A percentile compares a stretch with the other conserved stretches of the same genome.
Conservation (phyloP, 2,113 vertebrate species). For the Lagopus leucura region DNA sequence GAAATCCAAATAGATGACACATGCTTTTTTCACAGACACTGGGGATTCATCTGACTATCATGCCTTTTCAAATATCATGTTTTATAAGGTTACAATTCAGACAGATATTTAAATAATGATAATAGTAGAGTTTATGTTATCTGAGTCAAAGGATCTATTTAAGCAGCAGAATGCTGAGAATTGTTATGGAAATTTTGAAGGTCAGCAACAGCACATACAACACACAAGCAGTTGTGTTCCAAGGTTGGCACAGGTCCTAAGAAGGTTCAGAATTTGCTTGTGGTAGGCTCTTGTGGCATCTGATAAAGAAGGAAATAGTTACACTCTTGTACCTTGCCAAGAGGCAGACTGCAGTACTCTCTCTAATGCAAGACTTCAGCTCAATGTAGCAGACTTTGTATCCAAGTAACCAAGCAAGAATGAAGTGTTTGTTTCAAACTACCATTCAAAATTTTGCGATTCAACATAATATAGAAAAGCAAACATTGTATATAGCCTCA, state of each 20-base stretch:
- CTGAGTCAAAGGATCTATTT: not conserved
- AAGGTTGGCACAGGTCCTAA: not conserved
- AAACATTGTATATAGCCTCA: not conserved
- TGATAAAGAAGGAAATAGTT: not conserved
- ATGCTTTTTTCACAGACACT: too few relatives aligned
- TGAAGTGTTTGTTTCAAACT: not conserved
- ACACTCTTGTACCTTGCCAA: not conserved
- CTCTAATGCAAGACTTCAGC: not conserved
- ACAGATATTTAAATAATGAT: not conserved
- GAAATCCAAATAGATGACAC: too few relatives aligned
- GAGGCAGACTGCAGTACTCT: not conserved
- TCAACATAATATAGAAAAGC: not conserved
- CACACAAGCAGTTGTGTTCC: not conserved
- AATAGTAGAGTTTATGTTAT: slow-evolving; percentile 1
- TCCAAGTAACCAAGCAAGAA: not conserved
- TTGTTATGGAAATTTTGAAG: not conserved
- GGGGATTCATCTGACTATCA: too few relatives aligned
- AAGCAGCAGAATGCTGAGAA: not conserved
- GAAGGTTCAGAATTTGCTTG: not conserved
- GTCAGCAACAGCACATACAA: not conserved
- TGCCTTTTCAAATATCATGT: not conserved
- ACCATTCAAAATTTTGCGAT: not conserved
- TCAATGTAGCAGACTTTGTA: not conserved
- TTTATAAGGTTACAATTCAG: slow-evolving; percentile 20
- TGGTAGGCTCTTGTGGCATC: not conserved